A percentile compares a stretch with the other conserved stretches of the same genome.
Evolutionary conservation across 1,140 invertebrate species (phyloP).

Genomic region (Aphaenogaster rudis): DNA sequence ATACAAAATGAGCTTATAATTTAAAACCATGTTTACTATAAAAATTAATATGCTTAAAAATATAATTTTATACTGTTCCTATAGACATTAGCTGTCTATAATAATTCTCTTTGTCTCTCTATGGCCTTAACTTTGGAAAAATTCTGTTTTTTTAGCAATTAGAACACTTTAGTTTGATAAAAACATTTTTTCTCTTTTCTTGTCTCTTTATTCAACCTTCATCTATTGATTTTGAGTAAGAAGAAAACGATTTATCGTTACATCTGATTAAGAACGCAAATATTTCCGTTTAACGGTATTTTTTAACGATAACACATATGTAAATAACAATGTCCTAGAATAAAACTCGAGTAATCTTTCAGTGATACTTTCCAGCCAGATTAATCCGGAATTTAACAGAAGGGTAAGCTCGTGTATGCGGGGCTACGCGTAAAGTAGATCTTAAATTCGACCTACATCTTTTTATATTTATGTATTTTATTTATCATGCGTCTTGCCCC

Average conservation of each 20-base stretch:
- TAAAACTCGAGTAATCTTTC: neutral
- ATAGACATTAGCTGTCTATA: neutral
- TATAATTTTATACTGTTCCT: slow-evolving; percentile 3
- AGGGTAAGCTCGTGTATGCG: neutral
- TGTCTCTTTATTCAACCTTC: neutral
- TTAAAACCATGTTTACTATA: neutral
- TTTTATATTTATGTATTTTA: slow-evolving; percentile 34
- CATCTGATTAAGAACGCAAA: slow-evolving; percentile 30
- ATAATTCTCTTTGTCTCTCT: slow-evolving; percentile 10
- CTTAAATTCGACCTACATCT: slow-evolving; percentile 12
- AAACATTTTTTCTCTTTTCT: slow-evolving; percentile 6
- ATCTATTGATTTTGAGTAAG: slow-evolving; percentile 3
- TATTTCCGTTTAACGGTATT: slow-evolving; percentile 6
- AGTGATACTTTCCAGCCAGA: neutral
- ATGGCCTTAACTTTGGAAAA: neutral
- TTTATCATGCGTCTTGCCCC: slow-evolving; percentile 31
- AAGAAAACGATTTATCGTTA: slow-evolving; percentile 15
- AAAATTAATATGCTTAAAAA: neutral
- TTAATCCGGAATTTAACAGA: slow-evolving; percentile 29
- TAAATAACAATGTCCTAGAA: slow-evolving; percentile 26
- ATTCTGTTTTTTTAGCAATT: neutral
- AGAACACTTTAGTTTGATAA: slow-evolving; percentile 3
- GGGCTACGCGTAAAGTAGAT: neutral
- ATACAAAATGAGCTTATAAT: neutral
- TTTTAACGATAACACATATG: slow-evolving; percentile 26